phyloP scores from a whole-genome alignment of 2,797 vertebrate genomes.

The Valencia hispanica region DNA sequence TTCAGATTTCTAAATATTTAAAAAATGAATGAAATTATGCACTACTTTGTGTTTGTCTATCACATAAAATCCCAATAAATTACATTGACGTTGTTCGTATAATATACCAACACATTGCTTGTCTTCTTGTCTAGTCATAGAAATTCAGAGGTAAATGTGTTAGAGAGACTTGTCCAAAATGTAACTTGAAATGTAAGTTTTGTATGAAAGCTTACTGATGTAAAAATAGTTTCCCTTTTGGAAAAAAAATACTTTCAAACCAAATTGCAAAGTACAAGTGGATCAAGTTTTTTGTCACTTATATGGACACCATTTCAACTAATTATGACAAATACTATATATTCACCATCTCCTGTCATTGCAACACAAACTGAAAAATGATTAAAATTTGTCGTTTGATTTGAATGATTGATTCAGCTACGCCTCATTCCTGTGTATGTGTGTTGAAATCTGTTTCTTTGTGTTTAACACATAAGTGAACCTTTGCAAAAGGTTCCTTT shows the following conservation, averaged over 20 bases:
- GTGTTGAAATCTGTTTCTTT: slow-evolving; percentile 22
- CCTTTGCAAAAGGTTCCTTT: slow-evolving; percentile 19
- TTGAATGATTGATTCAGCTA: not conserved
- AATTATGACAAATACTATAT: slow-evolving; percentile 4
- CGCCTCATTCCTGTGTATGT: not conserved
- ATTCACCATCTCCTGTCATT: not conserved
- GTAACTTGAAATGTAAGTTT: slow-evolving; percentile 4
- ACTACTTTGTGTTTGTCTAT: not conserved
- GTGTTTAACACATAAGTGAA: slow-evolving; percentile 22
- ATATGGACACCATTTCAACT: not conserved
- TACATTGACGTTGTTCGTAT: not conserved
- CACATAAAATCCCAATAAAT: not conserved
- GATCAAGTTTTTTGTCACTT: not conserved
- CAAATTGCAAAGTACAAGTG: not conserved
- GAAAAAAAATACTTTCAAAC: not conserved
- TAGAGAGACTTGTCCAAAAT: not conserved
- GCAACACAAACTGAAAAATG: not conserved
- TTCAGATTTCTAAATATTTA: not conserved
- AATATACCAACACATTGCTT: not conserved
- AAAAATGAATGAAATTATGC: not conserved
- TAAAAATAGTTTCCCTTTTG: not conserved
- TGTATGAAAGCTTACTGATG: slow-evolving; percentile 18
- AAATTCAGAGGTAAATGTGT: not conserved
- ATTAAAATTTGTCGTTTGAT: not conserved
- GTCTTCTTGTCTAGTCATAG: not conserved